Conservation (phyloP, 2,888 invertebrate genomes). For the Dendrolimus houi region DNA sequence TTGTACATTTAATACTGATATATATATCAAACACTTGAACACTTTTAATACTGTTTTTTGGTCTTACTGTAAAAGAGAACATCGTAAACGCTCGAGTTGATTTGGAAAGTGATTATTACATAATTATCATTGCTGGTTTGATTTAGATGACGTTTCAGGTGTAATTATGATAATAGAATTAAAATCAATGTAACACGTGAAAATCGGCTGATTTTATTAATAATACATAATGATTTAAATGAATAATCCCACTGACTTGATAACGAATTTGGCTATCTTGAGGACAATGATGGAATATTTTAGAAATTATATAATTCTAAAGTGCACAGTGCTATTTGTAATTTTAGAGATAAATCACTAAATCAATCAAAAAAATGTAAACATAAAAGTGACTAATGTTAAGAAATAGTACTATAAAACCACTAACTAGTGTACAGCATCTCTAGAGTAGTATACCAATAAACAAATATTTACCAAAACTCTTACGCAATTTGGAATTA, state of each 20-base stretch:
- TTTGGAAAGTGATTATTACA: constrained; percentile 15
- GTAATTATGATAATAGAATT: constrained; percentile 11
- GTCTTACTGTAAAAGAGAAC: constrained; percentile 24
- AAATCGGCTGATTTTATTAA: neutral
- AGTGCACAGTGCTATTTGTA: neutral
- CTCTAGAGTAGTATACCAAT: too few species aligned
- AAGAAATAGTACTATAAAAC: too few species aligned
- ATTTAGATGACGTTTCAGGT: constrained; percentile 25
- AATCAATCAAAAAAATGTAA: neutral
- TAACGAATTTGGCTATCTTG: neutral
- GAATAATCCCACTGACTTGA: neutral
- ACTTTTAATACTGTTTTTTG: constrained; percentile 8
- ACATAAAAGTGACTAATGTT: neutral
- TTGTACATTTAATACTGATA: constrained; percentile 40
- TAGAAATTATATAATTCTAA: neutral
- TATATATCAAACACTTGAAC: constrained; percentile 25
- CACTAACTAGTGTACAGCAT: too few species aligned
- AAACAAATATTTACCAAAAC: neutral
- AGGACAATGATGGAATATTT: neutral
- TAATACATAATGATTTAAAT: neutral
- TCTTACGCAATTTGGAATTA: constrained; percentile 8
- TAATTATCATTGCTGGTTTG: constrained; percentile 7
- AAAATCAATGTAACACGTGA: neutral
- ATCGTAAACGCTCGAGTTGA: constrained; percentile 22
- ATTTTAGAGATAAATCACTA: neutral